A percentile compares a stretch with the other conserved stretches of the same genome.
These are phyloP conservation scores for Cephalopholis sonnerati DNA, from an alignment of 2,113 vertebrate species.

Conservation along the genomic window DNA sequence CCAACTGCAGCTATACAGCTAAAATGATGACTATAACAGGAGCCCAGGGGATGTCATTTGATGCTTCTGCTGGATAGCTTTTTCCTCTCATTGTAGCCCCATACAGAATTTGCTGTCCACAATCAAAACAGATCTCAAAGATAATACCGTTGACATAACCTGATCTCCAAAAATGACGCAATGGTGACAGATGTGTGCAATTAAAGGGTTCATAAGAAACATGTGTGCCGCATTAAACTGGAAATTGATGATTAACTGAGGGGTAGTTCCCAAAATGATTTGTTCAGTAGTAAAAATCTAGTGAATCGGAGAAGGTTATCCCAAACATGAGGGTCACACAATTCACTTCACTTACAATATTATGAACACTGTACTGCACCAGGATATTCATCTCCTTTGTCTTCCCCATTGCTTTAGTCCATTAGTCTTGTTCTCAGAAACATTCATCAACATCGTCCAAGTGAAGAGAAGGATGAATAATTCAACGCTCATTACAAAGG, in stretches of 20 bases:
- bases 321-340: neutral
- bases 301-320: constrained; percentile 7
- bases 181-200: constrained; percentile 29
- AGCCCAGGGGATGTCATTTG: neutral
- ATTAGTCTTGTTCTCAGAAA: constrained; percentile 20
- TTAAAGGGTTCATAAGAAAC: constrained; percentile 3
- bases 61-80: neutral
- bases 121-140: constrained; percentile 2
- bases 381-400: neutral
- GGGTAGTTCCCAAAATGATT: constrained; percentile 5
- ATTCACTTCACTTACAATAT: neutral
- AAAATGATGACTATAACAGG: neutral
- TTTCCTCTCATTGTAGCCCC: neutral
- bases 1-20: neutral
- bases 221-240: neutral
- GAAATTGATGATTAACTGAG: constrained; percentile 14
- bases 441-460: constrained; percentile 10
- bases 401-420: constrained; percentile 12
- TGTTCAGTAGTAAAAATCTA: constrained; percentile 10
- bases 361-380: neutral
- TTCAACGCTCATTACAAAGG: constrained; percentile 32
- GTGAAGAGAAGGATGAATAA: constrained; percentile 26
- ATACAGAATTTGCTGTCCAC: neutral
- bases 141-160: constrained; percentile 27
- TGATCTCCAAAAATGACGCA: constrained; percentile 21